Base-by-base conservation (phyloP, 2,888 invertebrate species). In the Drosophila leonis region DNA sequence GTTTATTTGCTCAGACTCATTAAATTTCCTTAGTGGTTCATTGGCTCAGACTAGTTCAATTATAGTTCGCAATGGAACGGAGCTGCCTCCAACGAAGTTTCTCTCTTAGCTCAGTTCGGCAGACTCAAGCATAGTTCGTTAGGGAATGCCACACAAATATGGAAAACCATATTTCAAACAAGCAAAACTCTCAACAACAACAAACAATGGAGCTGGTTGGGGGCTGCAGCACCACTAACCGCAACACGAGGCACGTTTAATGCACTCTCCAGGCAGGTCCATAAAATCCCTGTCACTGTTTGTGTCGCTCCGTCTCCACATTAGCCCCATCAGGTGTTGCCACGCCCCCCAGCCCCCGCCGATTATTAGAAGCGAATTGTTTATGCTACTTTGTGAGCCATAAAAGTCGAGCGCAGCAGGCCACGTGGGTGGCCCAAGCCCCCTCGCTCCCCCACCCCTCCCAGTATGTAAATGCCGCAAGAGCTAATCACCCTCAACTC, bases 401-500 rank as follows among this genome's bases (percentile, higher is more conserved):
- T 87, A 90, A 87, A 87, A 89, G 86, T 77, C 61, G 57, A 63
- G 27, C 37, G 18, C 2, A 37, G 39, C 54, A 62, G 52, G 44
- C 84, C 70, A 64, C 78, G 76, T 90, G 86, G 86, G 90, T 90
- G 90, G 86, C 88, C 90, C 48, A 15, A 8, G 13, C 27, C n/a
- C n/a, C 12, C 44, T 8, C 20, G 42, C 37, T 48, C 29, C 33
- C 27, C 13, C 44, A 3, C 24, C 27, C 12, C 18, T 18, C 60
- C 4, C 63, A 52, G 57, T 75, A 63, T 74, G 81, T 65, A 54
- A 72, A 80, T 67, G 66, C 37, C 39, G 29, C 74, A 83, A 69
- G 42, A 67, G 80, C 90, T 92, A 92, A 92, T 92, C 90, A 91
- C 86, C 85, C 78, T 73, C 75, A 63, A 89, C 92, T 91, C 90